These are phyloP conservation scores for Stegostoma tigrinum DNA, from an alignment of 2,113 vertebrate species.

Conservation along the genomic window DNA sequence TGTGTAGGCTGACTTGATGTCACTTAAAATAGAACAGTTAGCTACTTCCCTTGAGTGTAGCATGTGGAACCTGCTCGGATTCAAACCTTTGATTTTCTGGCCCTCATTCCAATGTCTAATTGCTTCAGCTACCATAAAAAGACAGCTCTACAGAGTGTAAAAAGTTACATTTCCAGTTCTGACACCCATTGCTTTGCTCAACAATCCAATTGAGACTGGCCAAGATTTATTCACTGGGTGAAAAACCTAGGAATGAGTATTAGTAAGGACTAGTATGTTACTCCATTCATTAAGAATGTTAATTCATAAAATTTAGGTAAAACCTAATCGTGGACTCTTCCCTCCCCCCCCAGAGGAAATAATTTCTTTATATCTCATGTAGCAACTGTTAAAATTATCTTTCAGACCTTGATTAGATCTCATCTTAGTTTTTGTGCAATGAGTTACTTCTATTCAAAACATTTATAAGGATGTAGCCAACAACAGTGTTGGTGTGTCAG, in stretches of 20 bases:
- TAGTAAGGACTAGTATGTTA: not conserved
- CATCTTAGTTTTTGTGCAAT: not conserved
- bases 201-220: not conserved
- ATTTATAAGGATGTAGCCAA: not conserved
- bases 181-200: not conserved
- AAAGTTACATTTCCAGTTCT: not conserved
- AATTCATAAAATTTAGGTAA: not conserved
- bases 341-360: not conserved
- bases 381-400: not conserved
- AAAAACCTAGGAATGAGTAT: not conserved
- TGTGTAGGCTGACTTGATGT: not conserved
- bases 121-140: not conserved
- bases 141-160: not conserved
- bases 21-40: not conserved
- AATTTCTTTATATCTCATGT: not conserved
- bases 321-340: not conserved
- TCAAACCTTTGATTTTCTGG: not conserved
- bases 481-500: not conserved
- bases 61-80: not conserved
- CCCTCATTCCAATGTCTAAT: not conserved
- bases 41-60: not conserved
- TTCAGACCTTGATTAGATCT: not conserved
- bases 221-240: not conserved
- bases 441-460: not conserved
- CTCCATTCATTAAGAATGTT: not conserved